These are phyloP conservation scores for Scaeva pyrastri DNA, from an alignment of 2,888 invertebrate species.

Conservation along the genomic window DNA sequence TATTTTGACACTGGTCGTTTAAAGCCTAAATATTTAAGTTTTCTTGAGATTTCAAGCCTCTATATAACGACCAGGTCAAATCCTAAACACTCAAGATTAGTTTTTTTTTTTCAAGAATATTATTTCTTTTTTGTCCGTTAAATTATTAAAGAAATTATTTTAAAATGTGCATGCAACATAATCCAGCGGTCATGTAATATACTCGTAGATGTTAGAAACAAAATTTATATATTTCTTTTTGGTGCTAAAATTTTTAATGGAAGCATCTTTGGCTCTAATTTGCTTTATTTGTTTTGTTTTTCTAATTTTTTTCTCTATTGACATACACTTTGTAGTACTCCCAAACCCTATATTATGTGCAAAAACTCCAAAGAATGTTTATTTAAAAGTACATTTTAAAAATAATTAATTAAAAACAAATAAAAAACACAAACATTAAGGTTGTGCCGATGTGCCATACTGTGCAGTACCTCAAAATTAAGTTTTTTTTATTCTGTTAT, in stretches of 20 bases:
- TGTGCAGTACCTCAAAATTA: slow-evolving; percentile 84
- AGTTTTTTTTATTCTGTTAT: slow-evolving; percentile 14
- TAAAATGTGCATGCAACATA: not conserved
- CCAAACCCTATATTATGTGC: slow-evolving; percentile 20
- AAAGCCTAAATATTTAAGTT: no score
- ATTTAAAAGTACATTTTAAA: slow-evolving; percentile 25
- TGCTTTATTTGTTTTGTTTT: slow-evolving; percentile 34
- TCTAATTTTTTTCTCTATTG: slow-evolving; percentile 33
- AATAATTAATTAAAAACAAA: slow-evolving; percentile 51
- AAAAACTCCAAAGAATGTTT: slow-evolving; percentile 74
- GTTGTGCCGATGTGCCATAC: slow-evolving; percentile 82
- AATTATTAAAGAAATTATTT: not conserved
- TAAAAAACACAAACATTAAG: slow-evolving; percentile 72
- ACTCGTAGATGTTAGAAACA: no score
- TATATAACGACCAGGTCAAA: no score
- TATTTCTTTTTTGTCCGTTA: not conserved
- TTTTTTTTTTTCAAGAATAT: no score
- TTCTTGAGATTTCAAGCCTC: no score
- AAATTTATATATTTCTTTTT: not conserved
- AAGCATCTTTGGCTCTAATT: not conserved
- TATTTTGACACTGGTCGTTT: no score
- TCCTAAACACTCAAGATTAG: no score
- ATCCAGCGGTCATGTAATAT: not conserved
- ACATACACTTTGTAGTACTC: slow-evolving; percentile 27
- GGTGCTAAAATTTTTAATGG: not conserved